A percentile compares a stretch with the other conserved stretches of the same genome.
phyloP scores from a whole-genome alignment of 2,113 vertebrate genomes.

The Trogon melanurus region DNA sequence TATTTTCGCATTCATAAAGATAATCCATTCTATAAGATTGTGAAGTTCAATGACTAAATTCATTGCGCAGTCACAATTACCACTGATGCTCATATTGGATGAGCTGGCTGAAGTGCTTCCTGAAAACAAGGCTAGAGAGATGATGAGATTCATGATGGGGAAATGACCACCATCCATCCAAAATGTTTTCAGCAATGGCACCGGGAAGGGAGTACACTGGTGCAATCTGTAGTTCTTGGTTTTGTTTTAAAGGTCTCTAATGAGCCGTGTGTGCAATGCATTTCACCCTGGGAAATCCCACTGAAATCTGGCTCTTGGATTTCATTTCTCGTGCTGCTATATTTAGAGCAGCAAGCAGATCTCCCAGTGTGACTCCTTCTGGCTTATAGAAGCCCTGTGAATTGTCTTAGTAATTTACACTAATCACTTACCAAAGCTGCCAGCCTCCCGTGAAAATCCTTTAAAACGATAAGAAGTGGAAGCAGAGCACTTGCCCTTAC shows the following conservation, averaged over 20 bases:
- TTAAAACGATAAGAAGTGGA: not conserved
- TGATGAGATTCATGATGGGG: constrained; percentile 13
- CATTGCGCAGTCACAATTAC: not conserved
- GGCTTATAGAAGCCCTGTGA: constrained; percentile 46
- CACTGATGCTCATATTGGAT: not conserved
- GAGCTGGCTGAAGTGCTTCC: not conserved
- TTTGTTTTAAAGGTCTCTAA: constrained; percentile 61
- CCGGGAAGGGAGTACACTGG: constrained; percentile 5
- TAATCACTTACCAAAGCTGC: constrained; percentile 50
- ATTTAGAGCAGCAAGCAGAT: constrained; percentile 65
- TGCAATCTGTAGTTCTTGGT: constrained; percentile 25
- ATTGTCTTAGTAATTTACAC: constrained; percentile 49
- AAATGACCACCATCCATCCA: constrained; percentile 44
- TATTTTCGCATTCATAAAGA: not conserved
- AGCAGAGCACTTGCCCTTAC: not conserved
- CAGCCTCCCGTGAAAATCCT: constrained; percentile 22
- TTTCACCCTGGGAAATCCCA: constrained; percentile 68
- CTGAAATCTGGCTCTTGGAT: constrained; percentile 58
- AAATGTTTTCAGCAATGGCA: constrained; percentile 4
- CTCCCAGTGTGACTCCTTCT: constrained; percentile 54
- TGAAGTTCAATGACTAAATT: not conserved
- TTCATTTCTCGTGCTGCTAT: constrained; percentile 47
- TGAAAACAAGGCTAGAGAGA: not conserved
- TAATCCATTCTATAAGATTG: not conserved
- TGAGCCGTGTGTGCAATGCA: constrained; percentile 42